These are phyloP conservation scores for Lepilemur septentrionalis DNA, from an alignment of 2,797 vertebrate species.

Conservation along the genomic window DNA sequence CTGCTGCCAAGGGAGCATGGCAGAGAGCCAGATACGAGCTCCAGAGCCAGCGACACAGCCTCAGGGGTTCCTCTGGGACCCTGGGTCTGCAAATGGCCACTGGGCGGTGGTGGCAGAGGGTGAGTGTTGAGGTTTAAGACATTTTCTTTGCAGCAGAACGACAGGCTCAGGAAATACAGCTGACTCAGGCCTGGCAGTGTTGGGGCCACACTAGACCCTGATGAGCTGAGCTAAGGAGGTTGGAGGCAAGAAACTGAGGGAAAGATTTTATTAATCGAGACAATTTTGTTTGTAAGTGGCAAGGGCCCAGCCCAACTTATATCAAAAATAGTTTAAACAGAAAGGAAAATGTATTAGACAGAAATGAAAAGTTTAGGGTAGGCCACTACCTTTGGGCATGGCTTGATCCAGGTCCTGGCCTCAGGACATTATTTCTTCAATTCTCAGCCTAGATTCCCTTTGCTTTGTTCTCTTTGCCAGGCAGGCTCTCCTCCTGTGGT, in stretches of 20 bases:
- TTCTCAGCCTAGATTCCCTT: neutral
- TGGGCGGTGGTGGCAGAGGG: neutral
- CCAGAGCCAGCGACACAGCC: neutral
- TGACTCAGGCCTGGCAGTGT: neutral
- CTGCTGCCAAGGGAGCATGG: neutral
- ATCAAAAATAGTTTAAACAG: neutral
- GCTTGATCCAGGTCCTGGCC: neutral
- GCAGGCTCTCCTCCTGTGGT: neutral
- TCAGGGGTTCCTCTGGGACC: neutral
- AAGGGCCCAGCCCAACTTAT: neutral
- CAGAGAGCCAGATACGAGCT: neutral
- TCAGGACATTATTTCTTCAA: neutral
- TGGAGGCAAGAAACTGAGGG: neutral
- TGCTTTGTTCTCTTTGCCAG: neutral
- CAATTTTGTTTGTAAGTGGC: neutral
- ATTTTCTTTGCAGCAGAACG: neutral
- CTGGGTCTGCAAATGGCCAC: neutral
- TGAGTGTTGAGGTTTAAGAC: neutral
- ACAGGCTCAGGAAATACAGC: neutral
- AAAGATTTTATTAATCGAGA: neutral
- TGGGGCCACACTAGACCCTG: neutral
- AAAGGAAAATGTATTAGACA: neutral
- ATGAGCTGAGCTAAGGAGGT: neutral
- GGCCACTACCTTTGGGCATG: neutral
- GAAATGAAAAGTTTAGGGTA: neutral